A percentile compares a stretch with the other conserved stretches of the same genome.
phyloP scores from a whole-genome alignment of 2,113 vertebrate species.

The Ictalurus furcatus region DNA sequence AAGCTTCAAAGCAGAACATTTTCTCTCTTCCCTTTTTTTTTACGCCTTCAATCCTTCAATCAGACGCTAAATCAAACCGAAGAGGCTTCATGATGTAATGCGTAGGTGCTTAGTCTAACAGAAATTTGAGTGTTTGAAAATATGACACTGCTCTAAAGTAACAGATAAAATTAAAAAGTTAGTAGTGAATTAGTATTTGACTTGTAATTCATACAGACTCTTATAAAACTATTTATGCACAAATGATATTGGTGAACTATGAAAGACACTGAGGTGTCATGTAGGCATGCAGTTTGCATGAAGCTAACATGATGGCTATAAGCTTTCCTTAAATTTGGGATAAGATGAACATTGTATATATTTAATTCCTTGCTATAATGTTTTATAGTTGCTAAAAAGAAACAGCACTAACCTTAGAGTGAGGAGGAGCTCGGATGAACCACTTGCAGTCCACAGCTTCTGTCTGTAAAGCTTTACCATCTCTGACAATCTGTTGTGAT shows the following conservation, averaged over 20 bases:
- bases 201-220: conserved; percentile 3
- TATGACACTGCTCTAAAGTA: conserved; percentile 30
- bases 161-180: neutral
- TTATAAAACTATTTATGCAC: neutral
- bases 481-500: conserved; percentile 92
- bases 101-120: conserved; percentile 15
- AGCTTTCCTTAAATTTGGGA: neutral
- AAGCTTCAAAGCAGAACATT: conserved; percentile 16
- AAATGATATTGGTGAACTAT: neutral
- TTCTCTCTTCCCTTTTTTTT: neutral
- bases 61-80: conserved; percentile 37
- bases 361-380: neutral
- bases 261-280: neutral
- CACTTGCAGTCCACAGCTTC: conserved; percentile 99
- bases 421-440: conserved; percentile 94
- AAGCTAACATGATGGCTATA: neutral
- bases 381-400: conserved; percentile 42
- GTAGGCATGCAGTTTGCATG: neutral
- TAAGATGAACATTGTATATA: neutral
- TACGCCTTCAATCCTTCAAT: neutral
- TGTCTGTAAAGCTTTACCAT: conserved; percentile 87
- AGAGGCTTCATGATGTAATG: conserved; percentile 1
- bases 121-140: conserved; percentile 43
- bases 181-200: neutral
- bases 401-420: conserved; percentile 86